A percentile compares a stretch with the other conserved stretches of the same genome.
These are phyloP conservation scores for Cochlearius cochlearius DNA, from an alignment of 2,113 vertebrate species.

Conservation along the genomic window DNA sequence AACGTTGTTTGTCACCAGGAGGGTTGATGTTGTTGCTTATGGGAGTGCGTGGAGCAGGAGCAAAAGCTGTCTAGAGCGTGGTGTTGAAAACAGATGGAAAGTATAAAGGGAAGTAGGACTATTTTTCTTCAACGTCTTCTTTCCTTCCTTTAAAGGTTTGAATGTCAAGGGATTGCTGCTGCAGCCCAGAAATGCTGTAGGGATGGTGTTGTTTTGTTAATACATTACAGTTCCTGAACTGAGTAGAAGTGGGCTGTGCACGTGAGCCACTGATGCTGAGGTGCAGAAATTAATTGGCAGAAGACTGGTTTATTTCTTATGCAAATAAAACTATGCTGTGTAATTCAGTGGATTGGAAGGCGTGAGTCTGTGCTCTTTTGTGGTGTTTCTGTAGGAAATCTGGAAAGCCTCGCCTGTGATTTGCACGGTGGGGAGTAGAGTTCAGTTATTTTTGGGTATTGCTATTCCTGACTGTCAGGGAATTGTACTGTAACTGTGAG, in stretches of 20 bases:
- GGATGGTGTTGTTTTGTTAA: neutral
- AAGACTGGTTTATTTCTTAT: neutral
- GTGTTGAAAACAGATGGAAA: neutral
- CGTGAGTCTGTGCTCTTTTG: neutral
- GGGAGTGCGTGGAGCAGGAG: neutral
- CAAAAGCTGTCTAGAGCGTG: neutral
- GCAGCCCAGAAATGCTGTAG: neutral
- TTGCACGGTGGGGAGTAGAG: neutral
- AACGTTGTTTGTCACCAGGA: neutral
- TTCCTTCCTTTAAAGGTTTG: slow-evolving; percentile 27
- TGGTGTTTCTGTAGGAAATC: slow-evolving; percentile 18
- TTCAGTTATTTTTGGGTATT: slow-evolving; percentile 33
- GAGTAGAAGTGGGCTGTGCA: neutral
- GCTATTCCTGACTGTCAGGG: slow-evolving; percentile 21
- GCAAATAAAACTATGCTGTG: neutral
- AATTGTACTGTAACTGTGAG: neutral
- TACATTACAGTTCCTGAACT: neutral
- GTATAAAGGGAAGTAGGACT: neutral
- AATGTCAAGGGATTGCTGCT: neutral
- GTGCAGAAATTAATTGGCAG: neutral
- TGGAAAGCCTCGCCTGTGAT: neutral
- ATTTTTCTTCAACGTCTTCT: neutral
- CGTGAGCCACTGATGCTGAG: neutral
- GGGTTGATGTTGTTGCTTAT: neutral
- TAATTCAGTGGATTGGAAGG: neutral